These are phyloP conservation scores for Pelvicachromis taeniatus DNA, from an alignment of 2,113 vertebrate species.

Conservation along the genomic window DNA sequence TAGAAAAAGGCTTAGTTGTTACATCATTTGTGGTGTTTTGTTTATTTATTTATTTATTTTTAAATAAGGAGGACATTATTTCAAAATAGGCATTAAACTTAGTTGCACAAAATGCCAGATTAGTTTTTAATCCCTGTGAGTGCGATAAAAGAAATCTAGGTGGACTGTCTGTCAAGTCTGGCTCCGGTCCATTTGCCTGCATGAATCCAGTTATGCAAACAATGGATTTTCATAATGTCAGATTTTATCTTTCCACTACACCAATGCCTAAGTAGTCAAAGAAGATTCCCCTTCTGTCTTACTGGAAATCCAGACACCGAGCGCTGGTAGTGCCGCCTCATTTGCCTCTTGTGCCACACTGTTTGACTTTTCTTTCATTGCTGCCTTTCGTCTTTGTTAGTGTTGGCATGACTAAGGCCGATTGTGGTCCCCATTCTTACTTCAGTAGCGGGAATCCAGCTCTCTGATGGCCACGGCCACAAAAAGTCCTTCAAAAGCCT, in stretches of 20 bases:
- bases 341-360: neutral
- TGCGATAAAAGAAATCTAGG: neutral
- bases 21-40: neutral
- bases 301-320: neutral
- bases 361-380: neutral
- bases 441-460: conserved; percentile 11
- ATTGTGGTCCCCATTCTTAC: neutral
- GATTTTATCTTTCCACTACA: neutral
- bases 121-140: neutral
- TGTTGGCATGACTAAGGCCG: neutral
- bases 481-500: neutral
- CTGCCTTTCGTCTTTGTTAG: conserved; percentile 24
- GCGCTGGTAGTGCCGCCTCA: neutral
- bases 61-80: neutral
- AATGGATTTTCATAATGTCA: neutral
- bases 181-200: neutral
- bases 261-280: neutral
- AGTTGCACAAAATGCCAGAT: neutral
- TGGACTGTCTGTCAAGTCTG: neutral
- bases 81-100: neutral
- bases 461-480: neutral
- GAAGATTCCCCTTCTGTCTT: neutral
- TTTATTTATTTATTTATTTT: fast-evolving
- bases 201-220: neutral
- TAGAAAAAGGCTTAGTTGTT: neutral